phyloP scores from a whole-genome alignment of 2,113 vertebrate species.

The Dunckerocampus dactyliophorus region DNA sequence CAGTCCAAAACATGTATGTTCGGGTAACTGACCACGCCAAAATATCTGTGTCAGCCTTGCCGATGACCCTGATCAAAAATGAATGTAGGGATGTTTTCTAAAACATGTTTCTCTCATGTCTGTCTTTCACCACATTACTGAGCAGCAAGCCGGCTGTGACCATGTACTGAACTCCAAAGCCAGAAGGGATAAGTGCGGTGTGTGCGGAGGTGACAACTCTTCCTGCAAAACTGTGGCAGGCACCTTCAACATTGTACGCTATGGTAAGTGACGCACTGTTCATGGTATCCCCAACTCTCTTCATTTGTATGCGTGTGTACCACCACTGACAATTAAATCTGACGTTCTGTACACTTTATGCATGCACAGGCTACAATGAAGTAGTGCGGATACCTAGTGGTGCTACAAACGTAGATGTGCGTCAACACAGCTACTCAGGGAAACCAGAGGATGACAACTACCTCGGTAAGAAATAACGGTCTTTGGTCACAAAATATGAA shows the following conservation, averaged over 20 bases:
- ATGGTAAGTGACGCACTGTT: conserved; percentile 76
- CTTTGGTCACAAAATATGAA: background rate
- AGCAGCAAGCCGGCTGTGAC: conserved; percentile 98
- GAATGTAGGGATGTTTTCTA: background rate
- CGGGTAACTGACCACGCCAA: too few relatives aligned
- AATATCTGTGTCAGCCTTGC: too few relatives aligned
- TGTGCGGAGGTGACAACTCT: conserved; percentile 97
- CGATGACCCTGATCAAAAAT: background rate
- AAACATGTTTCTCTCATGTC: background rate
- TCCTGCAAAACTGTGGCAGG: conserved; percentile 94
- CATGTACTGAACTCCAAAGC: conserved; percentile 97
- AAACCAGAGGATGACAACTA: conserved; percentile 98
- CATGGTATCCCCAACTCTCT: conserved; percentile 1
- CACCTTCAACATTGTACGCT: conserved; percentile 91
- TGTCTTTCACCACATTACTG: conserved; percentile 32
- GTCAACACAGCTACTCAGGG: conserved; percentile 97
- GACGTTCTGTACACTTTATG: conserved; percentile 13
- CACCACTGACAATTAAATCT: background rate
- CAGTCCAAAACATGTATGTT: too few relatives aligned
- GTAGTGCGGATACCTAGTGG: conserved; percentile 94
- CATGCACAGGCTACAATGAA: conserved; percentile 87
- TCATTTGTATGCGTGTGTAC: background rate
- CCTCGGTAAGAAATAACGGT: conserved; percentile 81
- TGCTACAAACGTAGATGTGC: conserved; percentile 95
- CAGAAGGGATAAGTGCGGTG: conserved; percentile 95